Base-by-base conservation (phyloP, 2,797 vertebrate species). In the Rhabdomys pumilio region DNA sequence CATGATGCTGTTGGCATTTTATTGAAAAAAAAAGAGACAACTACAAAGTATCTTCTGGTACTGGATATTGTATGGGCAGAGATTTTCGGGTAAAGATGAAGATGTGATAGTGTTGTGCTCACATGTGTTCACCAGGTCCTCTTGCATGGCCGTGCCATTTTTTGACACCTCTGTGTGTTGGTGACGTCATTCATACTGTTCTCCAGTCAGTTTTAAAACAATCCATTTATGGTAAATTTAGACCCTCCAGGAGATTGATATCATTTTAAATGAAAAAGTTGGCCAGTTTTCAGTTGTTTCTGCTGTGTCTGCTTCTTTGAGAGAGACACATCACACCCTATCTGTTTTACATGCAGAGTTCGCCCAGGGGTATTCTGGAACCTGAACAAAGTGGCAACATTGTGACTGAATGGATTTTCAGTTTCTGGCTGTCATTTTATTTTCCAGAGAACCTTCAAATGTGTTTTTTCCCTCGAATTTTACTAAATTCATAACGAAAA, bases 221-320 rank as follows among this genome's bases (percentile, higher is more conserved):
- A 59, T 2, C 59, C 38, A 41, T 57, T 86, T 84, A 77, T 92
- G 77, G 50, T 67, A 81, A 90, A 93, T 89, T 67, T 69, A 67
- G 17, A 44, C 53, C 59, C 17, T 31, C 61, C 34, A 65, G 55
- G 94, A 94, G 81, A 92, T 63, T 86, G 79, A 83, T 92, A 83
- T 82, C 69, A 86, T 65, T 77, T 34, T 63, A 90, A 94, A 87
- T 38, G 19, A 80, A 92, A 97, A 61, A 41, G 38, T 6, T 92
- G 94, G 22, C 92, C 93, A 10, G 31, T 89, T 96, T 95, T 83
- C 91, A 89, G 3, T 77, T 81, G 89, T 87, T 91, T 69, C 75
- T 86, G 15, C 44, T 84, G 38, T 76, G 34, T 87, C 61, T 92
- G 12, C 77, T 96, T 75, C 63, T 57, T 94, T 67, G 63, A 72